Conservation (phyloP, 2,888 invertebrate genomes). For the Smittia sp. region DNA sequence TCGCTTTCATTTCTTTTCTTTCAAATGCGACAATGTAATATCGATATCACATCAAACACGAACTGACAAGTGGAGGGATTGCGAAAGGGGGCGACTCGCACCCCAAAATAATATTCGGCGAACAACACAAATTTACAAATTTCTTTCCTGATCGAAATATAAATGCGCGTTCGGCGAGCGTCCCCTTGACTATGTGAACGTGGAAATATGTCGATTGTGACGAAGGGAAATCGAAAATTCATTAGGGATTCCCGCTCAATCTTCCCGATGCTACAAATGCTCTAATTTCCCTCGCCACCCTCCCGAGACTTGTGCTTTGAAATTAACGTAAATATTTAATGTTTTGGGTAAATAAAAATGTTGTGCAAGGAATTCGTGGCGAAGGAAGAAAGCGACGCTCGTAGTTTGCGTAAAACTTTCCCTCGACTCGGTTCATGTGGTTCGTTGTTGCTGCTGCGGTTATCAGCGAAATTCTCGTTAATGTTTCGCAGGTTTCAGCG, state of each 20-base stretch:
- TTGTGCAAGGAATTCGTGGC: not conserved
- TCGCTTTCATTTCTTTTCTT: not conserved
- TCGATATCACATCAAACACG: not conserved
- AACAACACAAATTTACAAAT: not conserved
- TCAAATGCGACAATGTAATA: not conserved
- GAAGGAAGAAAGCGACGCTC: not conserved
- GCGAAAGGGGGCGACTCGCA: not conserved
- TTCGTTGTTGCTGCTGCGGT: not conserved
- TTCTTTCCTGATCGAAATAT: not conserved
- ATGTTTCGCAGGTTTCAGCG: too few relatives aligned
- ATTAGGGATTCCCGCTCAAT: not conserved
- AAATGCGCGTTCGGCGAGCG: not conserved
- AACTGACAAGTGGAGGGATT: not conserved
- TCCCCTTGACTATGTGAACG: not conserved
- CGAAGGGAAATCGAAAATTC: conserved; percentile 2
- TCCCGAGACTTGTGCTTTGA: not conserved
- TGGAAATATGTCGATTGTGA: not conserved
- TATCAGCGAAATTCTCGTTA: not conserved
- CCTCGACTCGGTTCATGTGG: not conserved
- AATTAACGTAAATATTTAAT: not conserved
- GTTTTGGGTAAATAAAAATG: not conserved
- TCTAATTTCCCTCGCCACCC: not conserved
- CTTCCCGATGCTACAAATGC: not conserved
- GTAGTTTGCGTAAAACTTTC: not conserved
- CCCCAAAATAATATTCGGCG: not conserved